phyloP scores from a whole-genome alignment of 2,888 invertebrate genomes.

The Branchipolynoe longqiensis region DNA sequence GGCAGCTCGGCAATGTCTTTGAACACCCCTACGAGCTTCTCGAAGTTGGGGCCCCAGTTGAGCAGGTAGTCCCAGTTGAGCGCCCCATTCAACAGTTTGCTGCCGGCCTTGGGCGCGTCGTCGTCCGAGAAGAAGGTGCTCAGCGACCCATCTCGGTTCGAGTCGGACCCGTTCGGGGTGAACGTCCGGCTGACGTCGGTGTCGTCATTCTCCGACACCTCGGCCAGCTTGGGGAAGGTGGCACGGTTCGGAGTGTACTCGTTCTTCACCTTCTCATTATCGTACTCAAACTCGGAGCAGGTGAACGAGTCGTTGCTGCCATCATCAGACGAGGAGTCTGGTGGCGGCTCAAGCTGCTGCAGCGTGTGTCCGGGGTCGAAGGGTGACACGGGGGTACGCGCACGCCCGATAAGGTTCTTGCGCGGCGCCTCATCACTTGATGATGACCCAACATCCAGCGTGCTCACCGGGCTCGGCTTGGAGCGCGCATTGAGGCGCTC shows the following conservation, averaged over 20 bases:
- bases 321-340: conserved; percentile 87
- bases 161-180: conserved; percentile 94
- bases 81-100: conserved; percentile 84
- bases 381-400: conserved; percentile 69
- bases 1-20: conserved; percentile 97
- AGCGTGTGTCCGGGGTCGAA: conserved; percentile 80
- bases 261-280: conserved; percentile 85
- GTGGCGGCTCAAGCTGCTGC: conserved; percentile 72
- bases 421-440: conserved; percentile 78
- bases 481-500: conserved; percentile 92
- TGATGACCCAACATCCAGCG: conserved; percentile 95
- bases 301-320: conserved; percentile 97
- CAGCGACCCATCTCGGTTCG: conserved; percentile 92
- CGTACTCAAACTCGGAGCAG: conserved; percentile 98
- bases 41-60: conserved; percentile 98
- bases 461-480: conserved; percentile 94
- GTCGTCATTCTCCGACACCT: conserved; percentile 75
- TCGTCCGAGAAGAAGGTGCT: conserved; percentile 96
- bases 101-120: conserved; percentile 85
- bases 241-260: conserved; percentile 83
- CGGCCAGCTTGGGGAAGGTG: conserved; percentile 84
- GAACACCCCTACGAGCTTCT: conserved; percentile 96
- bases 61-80: conserved; percentile 96
- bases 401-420: conserved; percentile 61
- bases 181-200: conserved; percentile 65